Percentiles rank a stretch among this genome's conserved stretches.
These are phyloP conservation scores for Gnathonemus echidnorhynchus DNA, from an alignment of 2,113 vertebrate species.

Conservation along the genomic window DNA sequence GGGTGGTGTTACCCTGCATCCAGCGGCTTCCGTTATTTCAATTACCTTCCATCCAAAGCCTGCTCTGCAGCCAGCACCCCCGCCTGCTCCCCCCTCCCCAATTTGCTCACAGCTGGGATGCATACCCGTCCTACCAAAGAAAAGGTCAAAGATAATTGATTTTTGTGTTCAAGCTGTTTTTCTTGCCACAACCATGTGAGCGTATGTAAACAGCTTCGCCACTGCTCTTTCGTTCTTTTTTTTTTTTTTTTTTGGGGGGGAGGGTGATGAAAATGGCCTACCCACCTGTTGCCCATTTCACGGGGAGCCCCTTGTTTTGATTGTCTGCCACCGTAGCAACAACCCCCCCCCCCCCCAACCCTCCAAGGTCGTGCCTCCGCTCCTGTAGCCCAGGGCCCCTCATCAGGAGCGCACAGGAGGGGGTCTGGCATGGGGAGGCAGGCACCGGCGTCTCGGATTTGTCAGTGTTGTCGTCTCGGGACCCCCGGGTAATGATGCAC, in stretches of 20 bases:
- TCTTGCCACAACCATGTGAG: not conserved
- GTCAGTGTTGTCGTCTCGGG: not conserved
- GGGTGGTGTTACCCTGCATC: constrained; percentile 29
- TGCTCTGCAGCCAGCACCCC: not conserved
- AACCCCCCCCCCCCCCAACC: not conserved
- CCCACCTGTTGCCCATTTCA: not conserved
- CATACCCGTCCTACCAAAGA: not conserved
- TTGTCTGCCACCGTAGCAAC: not conserved
- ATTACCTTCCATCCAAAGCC: not conserved
- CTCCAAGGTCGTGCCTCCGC: not conserved
- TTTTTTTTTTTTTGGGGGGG: not conserved
- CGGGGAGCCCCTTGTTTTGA: not conserved
- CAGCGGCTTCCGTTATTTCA: constrained; percentile 14
- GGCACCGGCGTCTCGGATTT: not conserved
- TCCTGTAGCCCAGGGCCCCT: not conserved
- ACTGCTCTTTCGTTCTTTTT: not conserved
- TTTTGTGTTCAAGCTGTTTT: not conserved
- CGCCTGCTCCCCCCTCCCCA: not conserved
- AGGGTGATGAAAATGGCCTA: not conserved
- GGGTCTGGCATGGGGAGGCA: not conserved
- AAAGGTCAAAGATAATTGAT: constrained; percentile 1
- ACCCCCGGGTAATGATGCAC: not conserved
- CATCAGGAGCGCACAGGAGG: not conserved
- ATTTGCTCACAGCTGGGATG: not conserved
- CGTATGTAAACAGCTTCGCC: not conserved